phyloP scores from a whole-genome alignment of 2,113 vertebrate genomes.

The Rhynchopsitta pachyrhyncha region DNA sequence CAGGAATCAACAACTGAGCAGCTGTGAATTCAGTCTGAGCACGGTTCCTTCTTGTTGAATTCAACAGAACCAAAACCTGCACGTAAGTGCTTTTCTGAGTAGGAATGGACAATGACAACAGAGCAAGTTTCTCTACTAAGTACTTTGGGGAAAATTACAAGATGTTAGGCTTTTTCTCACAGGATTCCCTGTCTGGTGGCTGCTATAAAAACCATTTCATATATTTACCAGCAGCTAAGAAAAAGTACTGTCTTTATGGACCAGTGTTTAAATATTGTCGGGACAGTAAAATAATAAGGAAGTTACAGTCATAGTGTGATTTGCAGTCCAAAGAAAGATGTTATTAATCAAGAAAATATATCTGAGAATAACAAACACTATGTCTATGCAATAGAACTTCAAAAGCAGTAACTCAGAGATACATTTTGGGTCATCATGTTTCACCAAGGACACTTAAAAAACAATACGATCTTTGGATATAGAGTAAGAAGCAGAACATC shows the following conservation, averaged over 20 bases:
- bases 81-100: background rate
- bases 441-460: background rate
- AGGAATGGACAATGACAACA: background rate
- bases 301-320: background rate
- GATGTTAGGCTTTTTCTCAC: background rate
- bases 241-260: background rate
- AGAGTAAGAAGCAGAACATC: background rate
- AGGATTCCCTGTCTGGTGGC: background rate
- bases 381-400: background rate
- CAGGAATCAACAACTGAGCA: background rate
- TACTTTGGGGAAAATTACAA: background rate
- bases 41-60: background rate
- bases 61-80: background rate
- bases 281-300: background rate
- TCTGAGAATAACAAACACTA: background rate
- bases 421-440: fast-evolving
- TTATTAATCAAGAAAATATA: background rate
- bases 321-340: background rate
- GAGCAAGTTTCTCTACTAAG: background rate
- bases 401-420: background rate
- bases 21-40: background rate
- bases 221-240: background rate
- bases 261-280: background rate
- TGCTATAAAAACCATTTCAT: background rate
- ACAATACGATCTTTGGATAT: background rate